phyloP scores from a whole-genome alignment of 1,140 invertebrate genomes.

The Chymomyza costata region DNA sequence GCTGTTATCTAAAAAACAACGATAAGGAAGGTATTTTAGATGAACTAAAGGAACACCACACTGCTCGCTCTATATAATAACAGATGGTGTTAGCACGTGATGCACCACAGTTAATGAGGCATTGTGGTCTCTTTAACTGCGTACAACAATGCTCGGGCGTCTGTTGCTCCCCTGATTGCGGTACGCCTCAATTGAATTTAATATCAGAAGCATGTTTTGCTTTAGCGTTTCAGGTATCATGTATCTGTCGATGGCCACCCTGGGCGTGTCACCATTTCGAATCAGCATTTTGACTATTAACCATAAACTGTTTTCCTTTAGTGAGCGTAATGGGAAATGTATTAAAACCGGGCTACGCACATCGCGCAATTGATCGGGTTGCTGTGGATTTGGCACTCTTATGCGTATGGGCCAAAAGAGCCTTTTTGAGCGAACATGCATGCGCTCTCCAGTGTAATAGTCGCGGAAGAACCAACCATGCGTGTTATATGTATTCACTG shows the following conservation, averaged over 20 bases:
- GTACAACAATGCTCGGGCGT: constrained; percentile 19
- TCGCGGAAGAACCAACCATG: constrained; percentile 86
- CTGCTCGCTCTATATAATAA: no score
- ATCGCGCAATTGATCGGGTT: constrained; percentile 41
- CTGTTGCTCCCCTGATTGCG: constrained; percentile 23
- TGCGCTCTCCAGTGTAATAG: constrained; percentile 78
- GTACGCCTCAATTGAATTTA: constrained; percentile 43
- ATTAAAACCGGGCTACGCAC: constrained; percentile 54
- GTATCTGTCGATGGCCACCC: constrained; percentile 29
- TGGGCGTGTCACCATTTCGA: constrained; percentile 29
- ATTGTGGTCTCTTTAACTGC: constrained; percentile 4
- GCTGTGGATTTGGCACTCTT: constrained; percentile 44
- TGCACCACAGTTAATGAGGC: no score
- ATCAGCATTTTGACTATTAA: constrained; percentile 40
- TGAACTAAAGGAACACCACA: no score
- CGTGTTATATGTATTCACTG: constrained; percentile 82
- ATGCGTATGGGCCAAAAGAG: constrained; percentile 64
- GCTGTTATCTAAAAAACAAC: no score
- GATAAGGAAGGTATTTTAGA: no score
- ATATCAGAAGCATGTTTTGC: constrained; percentile 40
- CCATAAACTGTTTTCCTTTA: constrained; percentile 54
- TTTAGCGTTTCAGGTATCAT: constrained; percentile 51
- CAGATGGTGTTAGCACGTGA: no score
- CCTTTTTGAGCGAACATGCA: constrained; percentile 73
- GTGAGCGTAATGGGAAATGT: constrained; percentile 55